phyloP scores from a whole-genome alignment of 2,113 vertebrate genomes.

The Plectropomus leopardus region DNA sequence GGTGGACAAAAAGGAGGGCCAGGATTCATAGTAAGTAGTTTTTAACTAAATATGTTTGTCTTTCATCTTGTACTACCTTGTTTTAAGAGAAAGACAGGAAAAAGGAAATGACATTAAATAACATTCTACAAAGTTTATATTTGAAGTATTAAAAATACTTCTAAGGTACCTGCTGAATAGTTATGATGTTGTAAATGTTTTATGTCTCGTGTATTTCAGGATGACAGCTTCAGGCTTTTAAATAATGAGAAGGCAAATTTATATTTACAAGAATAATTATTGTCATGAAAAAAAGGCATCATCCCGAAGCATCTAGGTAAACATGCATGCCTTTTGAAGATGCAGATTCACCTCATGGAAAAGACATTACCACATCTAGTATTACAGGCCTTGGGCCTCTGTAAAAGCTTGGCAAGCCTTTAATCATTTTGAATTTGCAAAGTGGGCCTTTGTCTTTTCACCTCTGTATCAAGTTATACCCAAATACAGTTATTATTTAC shows the following conservation, averaged over 20 bases:
- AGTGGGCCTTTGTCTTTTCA: constrained; percentile 19
- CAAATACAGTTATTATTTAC: constrained; percentile 3
- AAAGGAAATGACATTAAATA: background rate
- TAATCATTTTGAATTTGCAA: constrained; percentile 44
- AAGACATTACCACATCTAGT: constrained; percentile 19
- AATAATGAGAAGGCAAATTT: constrained; percentile 17
- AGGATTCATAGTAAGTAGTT: constrained; percentile 91
- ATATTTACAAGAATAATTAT: background rate
- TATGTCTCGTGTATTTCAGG: constrained; percentile 7
- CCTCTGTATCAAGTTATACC: constrained; percentile 23
- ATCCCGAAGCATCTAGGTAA: constrained; percentile 6
- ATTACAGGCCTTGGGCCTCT: background rate
- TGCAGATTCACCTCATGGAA: constrained; percentile 31
- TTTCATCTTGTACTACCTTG: background rate
- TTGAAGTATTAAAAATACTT: background rate
- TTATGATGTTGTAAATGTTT: background rate
- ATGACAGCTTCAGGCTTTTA: constrained; percentile 7
- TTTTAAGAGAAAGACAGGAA: background rate
- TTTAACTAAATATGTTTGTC: background rate
- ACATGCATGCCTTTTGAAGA: constrained; percentile 37
- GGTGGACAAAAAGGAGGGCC: constrained; percentile 88
- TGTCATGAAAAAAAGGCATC: constrained; percentile 1
- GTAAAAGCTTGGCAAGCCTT: constrained; percentile 20
- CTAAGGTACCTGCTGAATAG: background rate
- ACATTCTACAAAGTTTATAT: background rate